A percentile compares a stretch with the other conserved stretches of the same genome.
phyloP scores from a whole-genome alignment of 2,888 invertebrate genomes.

The Tromatobia lineatoria region DNA sequence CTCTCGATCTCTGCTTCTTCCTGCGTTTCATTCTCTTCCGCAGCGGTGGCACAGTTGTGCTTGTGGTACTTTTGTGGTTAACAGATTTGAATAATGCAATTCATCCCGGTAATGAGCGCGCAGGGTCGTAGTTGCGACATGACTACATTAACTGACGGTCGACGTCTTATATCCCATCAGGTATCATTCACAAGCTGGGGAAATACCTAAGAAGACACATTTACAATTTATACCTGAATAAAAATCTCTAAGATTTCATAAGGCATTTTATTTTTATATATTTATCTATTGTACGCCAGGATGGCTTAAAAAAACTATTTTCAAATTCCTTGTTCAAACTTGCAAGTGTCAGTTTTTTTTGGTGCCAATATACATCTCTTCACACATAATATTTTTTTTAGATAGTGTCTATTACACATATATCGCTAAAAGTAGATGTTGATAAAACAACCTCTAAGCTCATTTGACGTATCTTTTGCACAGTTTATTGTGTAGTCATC shows the following conservation, averaged over 20 bases:
- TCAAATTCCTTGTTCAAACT: no score
- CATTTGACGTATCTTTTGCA: no score
- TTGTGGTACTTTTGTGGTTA: slow-evolving; percentile 64
- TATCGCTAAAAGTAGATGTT: no score
- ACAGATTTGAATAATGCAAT: slow-evolving; percentile 74
- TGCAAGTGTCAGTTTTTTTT: no score
- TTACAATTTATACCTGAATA: not conserved
- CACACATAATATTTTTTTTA: no score
- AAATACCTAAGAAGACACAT: not conserved
- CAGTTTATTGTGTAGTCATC: no score
- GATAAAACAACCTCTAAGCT: no score
- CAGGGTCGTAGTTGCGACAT: slow-evolving; percentile 47
- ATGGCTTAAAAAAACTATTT: no score
- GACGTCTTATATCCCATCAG: not conserved
- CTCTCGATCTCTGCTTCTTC: slow-evolving; percentile 14
- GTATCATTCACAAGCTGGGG: not conserved
- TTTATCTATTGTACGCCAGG: no score
- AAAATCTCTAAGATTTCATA: not conserved
- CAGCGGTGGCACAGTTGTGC: slow-evolving; percentile 53
- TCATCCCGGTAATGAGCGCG: slow-evolving; percentile 70
- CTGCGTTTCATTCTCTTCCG: slow-evolving; percentile 50
- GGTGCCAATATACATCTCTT: no score
- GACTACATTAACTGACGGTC: slow-evolving; percentile 40
- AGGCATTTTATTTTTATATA: no score
- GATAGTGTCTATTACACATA: no score